Evolutionary conservation across 2,888 invertebrate genomes (phyloP).

Genomic region (Muscina levida): DNA sequence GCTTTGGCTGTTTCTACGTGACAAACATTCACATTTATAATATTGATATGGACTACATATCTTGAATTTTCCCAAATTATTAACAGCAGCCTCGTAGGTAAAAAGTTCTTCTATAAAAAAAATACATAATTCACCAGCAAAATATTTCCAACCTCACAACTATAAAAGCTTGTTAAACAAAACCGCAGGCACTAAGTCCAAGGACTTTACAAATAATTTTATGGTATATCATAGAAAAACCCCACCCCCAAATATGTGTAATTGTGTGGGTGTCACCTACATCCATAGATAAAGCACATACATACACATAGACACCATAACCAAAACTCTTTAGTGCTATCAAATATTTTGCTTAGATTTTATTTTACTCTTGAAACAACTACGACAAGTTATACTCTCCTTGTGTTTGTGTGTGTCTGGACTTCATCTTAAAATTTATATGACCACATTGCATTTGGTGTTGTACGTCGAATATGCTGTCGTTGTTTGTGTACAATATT

Average conservation of each 20-base stretch:
- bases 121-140: too few relatives aligned
- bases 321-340: neutral
- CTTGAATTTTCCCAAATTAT: too few relatives aligned
- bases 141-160: too few relatives aligned
- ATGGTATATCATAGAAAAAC: constrained; percentile 2
- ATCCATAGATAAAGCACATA: neutral
- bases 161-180: constrained; percentile 41
- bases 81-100: too few relatives aligned
- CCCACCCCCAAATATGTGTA: neutral
- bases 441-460: neutral
- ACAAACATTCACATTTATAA: too few relatives aligned
- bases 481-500: neutral
- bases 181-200: constrained; percentile 49
- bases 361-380: neutral
- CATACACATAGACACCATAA: neutral
- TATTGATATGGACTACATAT: too few relatives aligned
- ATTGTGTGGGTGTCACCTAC: constrained; percentile 17
- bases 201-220: constrained; percentile 28
- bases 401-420: neutral
- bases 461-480: neutral
- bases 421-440: neutral
- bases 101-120: too few relatives aligned
- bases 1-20: too few relatives aligned
- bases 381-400: too few relatives aligned
- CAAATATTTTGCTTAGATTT: constrained; percentile 1